Base-by-base conservation (phyloP, 2,113 vertebrate genomes). In the Picathartes gymnocephalus region DNA sequence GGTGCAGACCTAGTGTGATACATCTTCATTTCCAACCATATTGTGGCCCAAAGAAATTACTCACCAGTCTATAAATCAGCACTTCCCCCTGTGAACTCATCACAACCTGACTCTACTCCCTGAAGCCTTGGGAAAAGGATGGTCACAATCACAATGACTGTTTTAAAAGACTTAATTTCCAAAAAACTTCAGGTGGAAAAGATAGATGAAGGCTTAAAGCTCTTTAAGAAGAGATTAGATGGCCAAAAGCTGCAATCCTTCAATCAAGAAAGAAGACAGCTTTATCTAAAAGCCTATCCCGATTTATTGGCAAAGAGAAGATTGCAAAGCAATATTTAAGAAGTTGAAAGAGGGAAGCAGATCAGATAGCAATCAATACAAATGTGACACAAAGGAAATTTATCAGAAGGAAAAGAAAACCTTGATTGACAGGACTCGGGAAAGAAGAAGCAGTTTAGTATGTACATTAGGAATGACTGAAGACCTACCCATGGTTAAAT, bases 361-460 rank as follows among this genome's bases (percentile, higher is more conserved):
- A 90, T 94, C 86, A 86, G 60, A 90, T 54, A 73, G 79, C 42
- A 81, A 88, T 94, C 95, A 90, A 94, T 94, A 93, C 37, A 86
- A 76, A 83, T 66, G 71, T 83, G 79, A 95, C 82, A 86, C 1
- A 13, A 37, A 70, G 47, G 94, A 95, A 90, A 93, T 70, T 66
- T 58, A 92, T 81, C 88, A 78, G 50, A 86, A 77, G 39, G 51
- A 77, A 86, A 94, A 86, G 10, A 78, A 81, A 71, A 61, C 76
- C 42, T 77, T 88, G 66, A 86, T 0, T 85, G 90, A 81, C 69
- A 70, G 27, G 50, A 64, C 51, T 66, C 83, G 73, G 51, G 56
- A 92, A 85, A 92, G 30, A 83, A 83, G 11, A 83, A 86, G 53
- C 23, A n/a, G 25, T 78, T 92, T 18, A 73, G 23, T 54, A 70